Evolutionary conservation across 2,113 vertebrate genomes (phyloP).

Genomic region (Peromyscus maniculatus): DNA sequence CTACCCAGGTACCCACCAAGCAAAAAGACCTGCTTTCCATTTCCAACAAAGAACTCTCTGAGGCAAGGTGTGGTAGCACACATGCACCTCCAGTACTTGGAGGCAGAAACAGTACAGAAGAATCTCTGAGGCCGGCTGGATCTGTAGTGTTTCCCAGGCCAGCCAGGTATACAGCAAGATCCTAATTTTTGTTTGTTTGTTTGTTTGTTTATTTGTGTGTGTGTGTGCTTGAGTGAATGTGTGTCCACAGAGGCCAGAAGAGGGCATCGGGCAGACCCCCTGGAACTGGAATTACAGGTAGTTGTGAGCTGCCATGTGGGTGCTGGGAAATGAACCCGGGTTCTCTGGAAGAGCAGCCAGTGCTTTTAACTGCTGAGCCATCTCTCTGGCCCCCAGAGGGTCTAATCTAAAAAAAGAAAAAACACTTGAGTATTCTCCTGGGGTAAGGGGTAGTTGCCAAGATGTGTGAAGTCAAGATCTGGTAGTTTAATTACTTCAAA

Average conservation of each 20-base stretch:
- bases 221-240: neutral
- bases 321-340: neutral
- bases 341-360: neutral
- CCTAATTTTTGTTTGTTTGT: too few species aligned
- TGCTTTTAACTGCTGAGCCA: neutral
- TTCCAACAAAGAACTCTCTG: neutral
- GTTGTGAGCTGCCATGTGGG: neutral
- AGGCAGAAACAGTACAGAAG: neutral
- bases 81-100: neutral
- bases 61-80: neutral
- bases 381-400: neutral
- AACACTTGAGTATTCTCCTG: neutral
- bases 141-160: neutral
- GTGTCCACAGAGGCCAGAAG: neutral
- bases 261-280: neutral
- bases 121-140: neutral
- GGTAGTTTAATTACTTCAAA: neutral
- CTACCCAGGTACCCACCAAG: neutral
- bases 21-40: conserved; percentile 35
- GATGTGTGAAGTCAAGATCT: neutral
- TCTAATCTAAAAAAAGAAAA: neutral
- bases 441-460: neutral
- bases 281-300: neutral
- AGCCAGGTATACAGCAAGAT: neutral
- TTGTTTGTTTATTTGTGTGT: neutral